Conservation (phyloP, 1,140 invertebrate species). For the Bradysia coprophila region DNA sequence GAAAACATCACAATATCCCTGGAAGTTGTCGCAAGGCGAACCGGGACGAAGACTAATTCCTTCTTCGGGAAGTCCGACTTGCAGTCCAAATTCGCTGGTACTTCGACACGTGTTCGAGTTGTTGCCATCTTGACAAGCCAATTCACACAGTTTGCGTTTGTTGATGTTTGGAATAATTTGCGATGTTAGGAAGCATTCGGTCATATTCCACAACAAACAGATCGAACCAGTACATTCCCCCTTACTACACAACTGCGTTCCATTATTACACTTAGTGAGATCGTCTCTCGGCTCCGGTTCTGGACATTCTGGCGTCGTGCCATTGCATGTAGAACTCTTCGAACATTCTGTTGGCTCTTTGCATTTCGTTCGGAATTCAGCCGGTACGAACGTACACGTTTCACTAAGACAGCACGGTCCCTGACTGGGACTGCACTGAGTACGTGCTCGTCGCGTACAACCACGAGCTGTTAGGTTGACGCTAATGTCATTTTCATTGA, state of each 20-base stretch:
- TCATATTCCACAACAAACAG: conserved; percentile 83
- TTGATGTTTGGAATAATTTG: conserved; percentile 53
- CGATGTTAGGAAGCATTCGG: conserved; percentile 91
- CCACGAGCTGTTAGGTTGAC: conserved; percentile 55
- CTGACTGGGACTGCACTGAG: conserved; percentile 88
- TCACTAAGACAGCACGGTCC: conserved; percentile 83
- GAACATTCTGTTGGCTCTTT: conserved; percentile 78
- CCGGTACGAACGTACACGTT: conserved; percentile 60
- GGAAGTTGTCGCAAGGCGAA: conserved; percentile 94
- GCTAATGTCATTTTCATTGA: conserved; percentile 46
- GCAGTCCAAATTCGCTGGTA: conserved; percentile 62
- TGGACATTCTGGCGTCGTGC: conserved; percentile 73
- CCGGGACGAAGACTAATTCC: conserved; percentile 82
- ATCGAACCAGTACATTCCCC: conserved; percentile 93
- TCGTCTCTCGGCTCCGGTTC: conserved; percentile 51
- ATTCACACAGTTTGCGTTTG: conserved; percentile 78
- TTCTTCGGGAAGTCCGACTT: conserved; percentile 55
- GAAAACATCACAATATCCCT: conserved; percentile 98
- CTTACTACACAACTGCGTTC: conserved; percentile 69
- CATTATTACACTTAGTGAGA: conserved; percentile 72
- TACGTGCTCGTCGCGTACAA: conserved; percentile 54
- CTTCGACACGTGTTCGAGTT: conserved; percentile 60
- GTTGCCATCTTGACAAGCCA: conserved; percentile 82
- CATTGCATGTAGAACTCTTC: conserved; percentile 67
- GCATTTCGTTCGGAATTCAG: conserved; percentile 45